phyloP scores from a whole-genome alignment of 2,797 vertebrate species.

The Bradypodion ventrale region DNA sequence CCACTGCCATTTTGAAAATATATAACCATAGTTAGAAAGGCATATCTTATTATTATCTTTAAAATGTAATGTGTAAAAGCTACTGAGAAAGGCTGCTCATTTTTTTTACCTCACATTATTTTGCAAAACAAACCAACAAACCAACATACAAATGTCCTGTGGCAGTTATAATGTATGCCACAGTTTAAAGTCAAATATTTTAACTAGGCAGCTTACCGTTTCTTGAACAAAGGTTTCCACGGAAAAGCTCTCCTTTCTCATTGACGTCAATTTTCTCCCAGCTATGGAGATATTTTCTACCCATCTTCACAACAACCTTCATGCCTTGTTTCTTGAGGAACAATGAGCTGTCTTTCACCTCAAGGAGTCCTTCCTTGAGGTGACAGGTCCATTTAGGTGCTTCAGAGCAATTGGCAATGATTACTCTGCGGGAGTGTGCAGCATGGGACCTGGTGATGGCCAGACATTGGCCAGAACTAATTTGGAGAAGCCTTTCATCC shows the following conservation, averaged over 20 bases:
- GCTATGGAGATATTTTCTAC: conserved; percentile 77
- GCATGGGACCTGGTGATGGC: conserved; percentile 67
- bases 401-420: conserved; percentile 67
- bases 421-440: conserved; percentile 68
- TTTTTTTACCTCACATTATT: background rate
- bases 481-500: conserved; percentile 76
- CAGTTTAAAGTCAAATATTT: conserved; percentile 39
- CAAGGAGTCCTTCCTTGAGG: conserved; percentile 73
- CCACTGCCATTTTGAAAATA: background rate
- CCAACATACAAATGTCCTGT: background rate
- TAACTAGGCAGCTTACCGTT: conserved; percentile 78
- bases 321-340: conserved; percentile 83
- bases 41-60: background rate
- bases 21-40: background rate
- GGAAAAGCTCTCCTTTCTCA: conserved; percentile 64
- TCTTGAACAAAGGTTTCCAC: conserved; percentile 76
- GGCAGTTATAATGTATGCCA: background rate
- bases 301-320: conserved; percentile 76
- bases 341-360: conserved; percentile 76
- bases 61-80: background rate
- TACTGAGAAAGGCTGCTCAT: background rate
- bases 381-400: conserved; percentile 85
- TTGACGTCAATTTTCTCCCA: conserved; percentile 82
- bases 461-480: conserved; percentile 79
- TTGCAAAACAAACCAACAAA: background rate